Base-by-base conservation (phyloP, 1,140 invertebrate species). In the Pachypsylla venusta region DNA sequence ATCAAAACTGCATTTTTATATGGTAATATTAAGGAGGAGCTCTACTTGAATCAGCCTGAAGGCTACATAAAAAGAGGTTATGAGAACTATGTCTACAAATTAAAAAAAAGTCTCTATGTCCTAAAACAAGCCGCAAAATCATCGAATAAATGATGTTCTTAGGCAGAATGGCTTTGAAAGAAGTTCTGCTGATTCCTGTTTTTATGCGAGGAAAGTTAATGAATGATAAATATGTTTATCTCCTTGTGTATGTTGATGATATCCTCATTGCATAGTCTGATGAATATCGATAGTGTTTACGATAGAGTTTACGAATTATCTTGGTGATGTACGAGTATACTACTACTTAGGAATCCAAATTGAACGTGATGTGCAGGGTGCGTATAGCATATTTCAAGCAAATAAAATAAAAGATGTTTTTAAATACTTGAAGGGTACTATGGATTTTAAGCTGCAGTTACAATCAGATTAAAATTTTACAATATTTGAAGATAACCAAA, bases 91-190 rank as follows among this genome's bases (percentile, higher is more conserved):
- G 67, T 68, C 14, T 72, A 67, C 48, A 61, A 53, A 55, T 57
- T 76, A 13, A 64, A 68, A 1, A 68, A 69, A 64, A 67, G 65
- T 27, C 19, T 75, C 1, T 76, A 76, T 62, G 74, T 69, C 1
- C 61, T 76, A 1, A 74, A 74, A 63, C 73, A 76, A 66, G 63
- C 72, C 19, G 62, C 71, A 14, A 60, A 66, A 48, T 64, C 60
- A n/a, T 76, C 73, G 74, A 69, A 73, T 57, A 35, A 35, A 35
- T 16, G 30, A 35, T 35, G 30, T 35, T 35, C 30, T 35, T 35
- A 16, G 10, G 30, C 10, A 35, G 10, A 12, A 35, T 35, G 30
- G 16, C 10, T 35, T 35, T 35, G 30, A 35, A 35, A 35, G 30
- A 35, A 35, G 30, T 35, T 35, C 30, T 35, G 10, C 30, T 35